Evolutionary conservation across 2,888 invertebrate genomes (phyloP).

Genomic region (Timema cristinae): DNA sequence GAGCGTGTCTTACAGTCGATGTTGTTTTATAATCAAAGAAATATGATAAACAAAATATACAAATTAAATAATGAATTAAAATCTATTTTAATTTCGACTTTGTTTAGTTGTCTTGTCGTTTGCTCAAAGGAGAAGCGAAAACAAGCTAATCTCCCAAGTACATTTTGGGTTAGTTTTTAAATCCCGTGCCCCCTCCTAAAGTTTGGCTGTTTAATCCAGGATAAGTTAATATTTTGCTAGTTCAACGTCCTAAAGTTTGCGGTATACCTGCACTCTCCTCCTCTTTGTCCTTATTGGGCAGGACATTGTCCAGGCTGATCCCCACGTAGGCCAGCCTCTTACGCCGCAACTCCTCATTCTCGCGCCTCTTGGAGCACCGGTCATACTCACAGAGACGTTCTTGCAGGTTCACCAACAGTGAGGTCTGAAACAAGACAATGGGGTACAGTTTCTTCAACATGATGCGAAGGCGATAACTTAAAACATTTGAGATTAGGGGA

Average conservation of each 20-base stretch:
- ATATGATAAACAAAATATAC: neutral
- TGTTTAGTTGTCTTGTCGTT: neutral
- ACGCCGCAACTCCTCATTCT: constrained; percentile 62
- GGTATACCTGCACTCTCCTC: constrained; percentile 21
- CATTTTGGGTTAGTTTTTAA: neutral
- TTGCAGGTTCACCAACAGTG: constrained; percentile 68
- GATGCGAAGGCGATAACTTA: no score
- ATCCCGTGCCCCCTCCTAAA: no score
- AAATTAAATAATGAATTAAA: neutral
- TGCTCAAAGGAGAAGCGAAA: no score
- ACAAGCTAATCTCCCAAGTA: neutral
- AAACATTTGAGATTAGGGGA: no score
- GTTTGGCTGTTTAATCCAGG: neutral
- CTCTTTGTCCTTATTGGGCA: constrained; percentile 46
- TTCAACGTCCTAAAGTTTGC: neutral
- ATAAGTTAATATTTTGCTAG: neutral
- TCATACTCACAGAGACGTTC: constrained; percentile 73
- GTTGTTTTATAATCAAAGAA: neutral
- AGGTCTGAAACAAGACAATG: constrained; percentile 46
- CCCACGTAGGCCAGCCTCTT: constrained; percentile 70
- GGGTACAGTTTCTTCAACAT: no score
- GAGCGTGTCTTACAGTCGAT: no score
- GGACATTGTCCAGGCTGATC: constrained; percentile 68
- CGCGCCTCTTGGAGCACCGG: constrained; percentile 61
- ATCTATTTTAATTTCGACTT: neutral